Conservation (phyloP, 2,113 vertebrate species). For the Passer montanus region DNA sequence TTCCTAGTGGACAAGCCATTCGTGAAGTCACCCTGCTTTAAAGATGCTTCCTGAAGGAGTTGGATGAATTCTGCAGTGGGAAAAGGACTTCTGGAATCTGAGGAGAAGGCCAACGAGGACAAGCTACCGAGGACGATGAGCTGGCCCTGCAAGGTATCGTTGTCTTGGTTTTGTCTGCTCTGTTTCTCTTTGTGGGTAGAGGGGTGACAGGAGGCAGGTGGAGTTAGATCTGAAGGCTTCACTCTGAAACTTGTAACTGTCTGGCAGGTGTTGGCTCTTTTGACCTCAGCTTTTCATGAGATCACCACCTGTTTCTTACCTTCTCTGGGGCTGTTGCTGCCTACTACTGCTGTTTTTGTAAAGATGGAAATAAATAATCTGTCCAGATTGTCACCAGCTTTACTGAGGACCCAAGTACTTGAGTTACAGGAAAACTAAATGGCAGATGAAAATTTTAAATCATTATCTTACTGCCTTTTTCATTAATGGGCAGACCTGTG, state of each 20-base stretch:
- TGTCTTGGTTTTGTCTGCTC: background rate
- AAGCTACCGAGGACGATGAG: background rate
- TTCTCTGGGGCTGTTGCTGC: background rate
- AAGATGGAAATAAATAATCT: background rate
- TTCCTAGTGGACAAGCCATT: background rate
- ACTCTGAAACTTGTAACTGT: background rate
- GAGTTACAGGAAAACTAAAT: background rate
- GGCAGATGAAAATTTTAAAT: background rate
- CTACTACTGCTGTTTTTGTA: background rate
- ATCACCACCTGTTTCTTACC: background rate
- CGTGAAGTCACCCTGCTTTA: background rate
- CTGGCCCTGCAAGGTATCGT: constrained; percentile 8
- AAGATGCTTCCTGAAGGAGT: background rate
- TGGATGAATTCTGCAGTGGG: background rate
- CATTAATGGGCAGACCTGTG: background rate
- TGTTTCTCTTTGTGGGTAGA: background rate
- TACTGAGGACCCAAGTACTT: background rate
- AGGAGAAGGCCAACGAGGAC: background rate
- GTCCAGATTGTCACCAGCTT: background rate
- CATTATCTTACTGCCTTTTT: background rate
- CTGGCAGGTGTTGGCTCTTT: background rate
- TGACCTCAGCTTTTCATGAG: background rate
- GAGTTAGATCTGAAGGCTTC: background rate
- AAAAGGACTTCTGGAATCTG: background rate
- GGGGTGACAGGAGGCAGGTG: background rate